Conservation (phyloP, 2,888 invertebrate species). For the Chironomus riparius region DNA sequence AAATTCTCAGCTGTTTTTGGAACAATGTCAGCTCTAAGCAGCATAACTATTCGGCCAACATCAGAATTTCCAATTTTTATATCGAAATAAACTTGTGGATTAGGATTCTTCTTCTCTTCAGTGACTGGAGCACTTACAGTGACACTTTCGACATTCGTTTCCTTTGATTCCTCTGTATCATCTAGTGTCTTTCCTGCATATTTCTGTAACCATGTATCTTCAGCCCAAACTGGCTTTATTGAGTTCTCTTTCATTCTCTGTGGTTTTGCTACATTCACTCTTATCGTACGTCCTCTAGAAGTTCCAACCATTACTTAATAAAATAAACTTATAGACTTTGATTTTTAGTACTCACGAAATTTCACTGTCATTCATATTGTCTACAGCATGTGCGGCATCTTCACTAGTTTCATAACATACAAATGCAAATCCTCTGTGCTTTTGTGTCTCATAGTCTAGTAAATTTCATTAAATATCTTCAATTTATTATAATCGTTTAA, state of each 20-base stretch:
- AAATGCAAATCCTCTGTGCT: constrained; percentile 94
- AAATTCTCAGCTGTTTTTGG: constrained; percentile 95
- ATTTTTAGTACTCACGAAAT: not conserved
- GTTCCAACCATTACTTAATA: not conserved
- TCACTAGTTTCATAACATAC: constrained; percentile 95
- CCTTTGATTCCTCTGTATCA: constrained; percentile 39
- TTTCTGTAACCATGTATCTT: constrained; percentile 95
- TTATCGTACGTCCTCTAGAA: constrained; percentile 81
- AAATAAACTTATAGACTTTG: no score
- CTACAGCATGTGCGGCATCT: constrained; percentile 97
- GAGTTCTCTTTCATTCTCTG: constrained; percentile 94
- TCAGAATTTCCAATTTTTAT: constrained; percentile 83
- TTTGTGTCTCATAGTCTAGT: constrained; percentile 93
- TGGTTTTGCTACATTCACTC: constrained; percentile 95
- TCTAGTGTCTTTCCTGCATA: constrained; percentile 86
- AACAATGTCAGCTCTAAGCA: constrained; percentile 83
- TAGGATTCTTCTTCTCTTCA: constrained; percentile 43
- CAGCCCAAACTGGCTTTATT: constrained; percentile 93
- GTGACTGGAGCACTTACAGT: constrained; percentile 36
- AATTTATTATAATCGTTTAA: not conserved
- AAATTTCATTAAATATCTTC: constrained; percentile 40
- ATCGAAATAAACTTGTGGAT: constrained; percentile 94
- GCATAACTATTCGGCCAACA: constrained; percentile 83
- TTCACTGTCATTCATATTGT: constrained; percentile 76
- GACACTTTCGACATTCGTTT: constrained; percentile 29